These are phyloP conservation scores for Helarctos malayanus DNA, from an alignment of 2,797 vertebrate genomes.

Conservation along the genomic window DNA sequence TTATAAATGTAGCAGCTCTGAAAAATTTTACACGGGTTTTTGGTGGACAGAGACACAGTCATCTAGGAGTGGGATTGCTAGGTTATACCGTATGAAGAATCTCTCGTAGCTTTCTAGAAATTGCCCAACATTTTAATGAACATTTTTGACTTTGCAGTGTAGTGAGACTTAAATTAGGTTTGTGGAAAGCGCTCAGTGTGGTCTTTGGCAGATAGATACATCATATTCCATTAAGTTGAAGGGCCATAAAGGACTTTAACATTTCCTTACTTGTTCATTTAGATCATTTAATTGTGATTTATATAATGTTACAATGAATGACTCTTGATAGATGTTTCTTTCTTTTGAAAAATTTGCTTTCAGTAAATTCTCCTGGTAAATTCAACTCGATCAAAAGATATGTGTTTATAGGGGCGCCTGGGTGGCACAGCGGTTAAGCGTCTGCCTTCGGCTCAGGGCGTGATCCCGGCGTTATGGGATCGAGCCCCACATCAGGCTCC, in stretches of 20 bases:
- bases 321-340: not conserved
- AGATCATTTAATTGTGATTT: not conserved
- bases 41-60: not conserved
- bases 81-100: not conserved
- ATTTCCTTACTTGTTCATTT: not conserved
- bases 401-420: not conserved
- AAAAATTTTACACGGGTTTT: not conserved
- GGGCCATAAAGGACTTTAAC: not conserved
- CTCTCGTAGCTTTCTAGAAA: not conserved
- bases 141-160: not conserved
- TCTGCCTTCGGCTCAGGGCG: too few species aligned
- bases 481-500: too few species aligned
- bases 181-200: not conserved
- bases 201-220: not conserved
- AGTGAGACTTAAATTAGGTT: not conserved
- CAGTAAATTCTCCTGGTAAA: not conserved
- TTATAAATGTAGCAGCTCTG: not conserved
- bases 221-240: not conserved
- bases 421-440: too few species aligned
- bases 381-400: not conserved
- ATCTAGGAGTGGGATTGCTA: not conserved
- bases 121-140: not conserved
- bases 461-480: too few species aligned
- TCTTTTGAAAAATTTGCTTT: constrained; percentile 39
- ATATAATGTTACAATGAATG: not conserved